Evolutionary conservation across 1,140 invertebrate genomes (phyloP), one percentile per base, ranked within the genome.

Genomic region (Papilio glaucus): DNA sequence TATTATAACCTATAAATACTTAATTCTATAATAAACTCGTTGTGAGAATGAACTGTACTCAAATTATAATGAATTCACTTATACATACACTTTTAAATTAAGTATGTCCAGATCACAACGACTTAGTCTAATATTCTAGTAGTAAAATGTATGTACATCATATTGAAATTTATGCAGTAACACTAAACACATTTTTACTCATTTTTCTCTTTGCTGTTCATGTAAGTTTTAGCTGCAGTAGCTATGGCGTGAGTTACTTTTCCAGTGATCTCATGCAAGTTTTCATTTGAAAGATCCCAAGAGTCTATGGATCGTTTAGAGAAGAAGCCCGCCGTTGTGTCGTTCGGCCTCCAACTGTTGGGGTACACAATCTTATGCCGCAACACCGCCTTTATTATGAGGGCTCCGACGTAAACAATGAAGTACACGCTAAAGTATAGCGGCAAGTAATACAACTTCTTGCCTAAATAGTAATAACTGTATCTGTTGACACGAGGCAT

Each of bases 371-470:
- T 94, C 91, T 97, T 97, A 84, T 97, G 96, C 68, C 96, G 94
- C 10, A 96, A 94, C 53, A 97, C 95, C 7, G 96, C 96, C 85
- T 97, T 97, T 1, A 97, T 91, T 61, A 97, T 96, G 8, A 97
- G 91, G 42, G 96, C 96, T 2, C 95, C 95, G 1, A 97, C 95
- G 77, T 97, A 97, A 72, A 97, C 94, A 72, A 96, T 96, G 80
- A 97, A 97, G 79, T 96, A 97, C n/a, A 97, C 95, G 72, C 96
- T 97, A 82, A 97, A 97, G 84, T 97, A 97, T 12, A 97, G 83
- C 0, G 97, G 97, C 53, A 97, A 93, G 80, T 97, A 97, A 95
- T 96, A 97, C 2, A 97, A 92, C 81, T 97, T 97, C 73, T 96
- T 95, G 0, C 96, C 96, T 76, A 97, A 94, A 81, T 96, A 97